Evolutionary conservation across 2,113 vertebrate species (phyloP).

Genomic region (Prionailurus bengalensis): DNA sequence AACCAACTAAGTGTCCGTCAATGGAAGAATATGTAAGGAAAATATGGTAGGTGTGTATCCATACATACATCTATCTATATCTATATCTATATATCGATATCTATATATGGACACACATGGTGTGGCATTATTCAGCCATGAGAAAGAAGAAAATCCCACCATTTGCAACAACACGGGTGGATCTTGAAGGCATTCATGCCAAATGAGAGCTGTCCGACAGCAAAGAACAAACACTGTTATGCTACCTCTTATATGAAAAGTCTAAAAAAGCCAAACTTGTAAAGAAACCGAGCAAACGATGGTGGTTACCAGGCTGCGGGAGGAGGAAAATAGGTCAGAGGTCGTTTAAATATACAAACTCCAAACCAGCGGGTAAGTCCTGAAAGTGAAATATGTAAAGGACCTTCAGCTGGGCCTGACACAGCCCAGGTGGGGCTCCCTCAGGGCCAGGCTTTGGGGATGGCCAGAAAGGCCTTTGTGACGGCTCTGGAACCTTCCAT

Average conservation of each 20-base stretch:
- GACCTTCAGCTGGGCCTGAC: background rate
- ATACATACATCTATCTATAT: background rate
- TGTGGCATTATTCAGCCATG: background rate
- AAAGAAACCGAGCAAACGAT: background rate
- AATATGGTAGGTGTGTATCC: background rate
- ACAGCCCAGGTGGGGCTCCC: background rate
- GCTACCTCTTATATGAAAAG: background rate
- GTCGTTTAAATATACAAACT: background rate
- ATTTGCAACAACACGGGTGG: background rate
- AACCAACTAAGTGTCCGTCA: background rate
- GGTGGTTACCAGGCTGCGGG: background rate
- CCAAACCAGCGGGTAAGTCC: background rate
- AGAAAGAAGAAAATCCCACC: background rate
- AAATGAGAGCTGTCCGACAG: background rate
- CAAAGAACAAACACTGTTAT: background rate
- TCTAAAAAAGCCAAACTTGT: background rate
- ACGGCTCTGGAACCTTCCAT: background rate
- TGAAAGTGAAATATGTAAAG: background rate
- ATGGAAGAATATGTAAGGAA: background rate
- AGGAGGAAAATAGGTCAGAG: background rate
- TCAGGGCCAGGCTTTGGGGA: background rate
- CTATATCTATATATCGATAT: too few species aligned
- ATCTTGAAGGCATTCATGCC: background rate
- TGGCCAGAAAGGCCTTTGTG: background rate
- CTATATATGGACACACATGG: background rate